Percentiles rank a stretch among this genome's conserved stretches.
Evolutionary conservation across 2,888 invertebrate genomes (phyloP).

Genomic region (Ophonus ardosiacus): DNA sequence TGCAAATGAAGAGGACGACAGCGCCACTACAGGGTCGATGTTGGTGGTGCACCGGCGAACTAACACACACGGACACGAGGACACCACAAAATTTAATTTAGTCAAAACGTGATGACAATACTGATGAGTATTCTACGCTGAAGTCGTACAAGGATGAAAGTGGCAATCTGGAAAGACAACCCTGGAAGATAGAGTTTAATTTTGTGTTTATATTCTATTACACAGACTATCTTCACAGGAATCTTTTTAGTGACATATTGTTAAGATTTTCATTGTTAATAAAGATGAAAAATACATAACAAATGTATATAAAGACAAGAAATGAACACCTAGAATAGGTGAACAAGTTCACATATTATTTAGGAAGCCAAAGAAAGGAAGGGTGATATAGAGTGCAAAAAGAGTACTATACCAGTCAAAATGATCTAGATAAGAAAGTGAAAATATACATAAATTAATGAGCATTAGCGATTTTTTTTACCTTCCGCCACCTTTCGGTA

Average conservation of each 20-base stretch:
- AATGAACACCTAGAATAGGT: too few species aligned
- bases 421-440: too few species aligned
- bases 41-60: conserved; percentile 24
- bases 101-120: conserved; percentile 61
- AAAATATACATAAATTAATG: too few species aligned
- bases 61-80: conserved; percentile 29
- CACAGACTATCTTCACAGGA: background rate
- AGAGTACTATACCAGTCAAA: too few species aligned
- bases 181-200: background rate
- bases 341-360: too few species aligned
- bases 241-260: background rate
- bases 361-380: too few species aligned
- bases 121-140: conserved; percentile 17
- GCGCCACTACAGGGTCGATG: conserved; percentile 49
- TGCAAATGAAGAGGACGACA: conserved; percentile 60
- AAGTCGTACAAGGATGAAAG: background rate
- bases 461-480: too few species aligned
- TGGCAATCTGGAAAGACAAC: background rate
- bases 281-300: too few species aligned
- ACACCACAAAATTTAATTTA: conserved; percentile 63
- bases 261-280: too few species aligned
- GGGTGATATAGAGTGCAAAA: too few species aligned
- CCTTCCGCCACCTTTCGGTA: too few species aligned
- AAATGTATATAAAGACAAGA: too few species aligned
- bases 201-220: conserved; percentile 23